These are phyloP conservation scores for Microctonus brassicae DNA, from an alignment of 2,888 invertebrate genomes.

Conservation along the genomic window DNA sequence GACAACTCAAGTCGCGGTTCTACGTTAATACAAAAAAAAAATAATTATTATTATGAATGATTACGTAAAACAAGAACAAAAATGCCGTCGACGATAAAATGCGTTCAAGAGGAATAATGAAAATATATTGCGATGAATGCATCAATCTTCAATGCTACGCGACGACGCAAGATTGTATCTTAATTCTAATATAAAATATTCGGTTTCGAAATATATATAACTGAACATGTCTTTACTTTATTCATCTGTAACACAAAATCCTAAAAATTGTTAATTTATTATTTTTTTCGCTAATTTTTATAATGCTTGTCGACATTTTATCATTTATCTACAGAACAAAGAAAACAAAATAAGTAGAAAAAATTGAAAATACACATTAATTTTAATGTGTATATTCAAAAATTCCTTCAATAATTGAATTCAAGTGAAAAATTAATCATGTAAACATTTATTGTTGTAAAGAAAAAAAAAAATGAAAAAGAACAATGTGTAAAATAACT, in stretches of 20 bases:
- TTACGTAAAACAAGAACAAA: neutral
- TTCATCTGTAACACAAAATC: conserved; percentile 65
- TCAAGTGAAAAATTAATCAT: neutral
- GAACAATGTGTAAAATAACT: conserved; percentile 11
- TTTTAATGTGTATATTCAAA: conserved; percentile 3
- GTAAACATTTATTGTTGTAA: conserved; percentile 14
- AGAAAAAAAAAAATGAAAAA: neutral
- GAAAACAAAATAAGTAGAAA: neutral
- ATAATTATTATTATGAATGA: neutral
- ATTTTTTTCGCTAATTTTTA: conserved; percentile 14
- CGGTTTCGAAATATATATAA: conserved; percentile 64
- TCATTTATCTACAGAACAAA: conserved; percentile 12
- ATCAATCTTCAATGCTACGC: conserved; percentile 55
- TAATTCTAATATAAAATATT: conserved; percentile 62
- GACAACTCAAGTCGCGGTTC: neutral
- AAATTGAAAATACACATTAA: conserved; percentile 2
- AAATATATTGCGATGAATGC: conserved; percentile 50
- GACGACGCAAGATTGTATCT: conserved; percentile 66
- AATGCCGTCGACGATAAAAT: conserved; percentile 29
- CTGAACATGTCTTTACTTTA: conserved; percentile 64
- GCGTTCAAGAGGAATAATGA: conserved; percentile 51
- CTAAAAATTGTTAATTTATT: conserved; percentile 52
- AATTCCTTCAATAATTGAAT: neutral
- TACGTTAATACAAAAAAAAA: conserved; percentile 1
- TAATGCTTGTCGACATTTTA: conserved; percentile 10